phyloP scores from a whole-genome alignment of 2,888 invertebrate genomes.

The Acrocera orbiculus region DNA sequence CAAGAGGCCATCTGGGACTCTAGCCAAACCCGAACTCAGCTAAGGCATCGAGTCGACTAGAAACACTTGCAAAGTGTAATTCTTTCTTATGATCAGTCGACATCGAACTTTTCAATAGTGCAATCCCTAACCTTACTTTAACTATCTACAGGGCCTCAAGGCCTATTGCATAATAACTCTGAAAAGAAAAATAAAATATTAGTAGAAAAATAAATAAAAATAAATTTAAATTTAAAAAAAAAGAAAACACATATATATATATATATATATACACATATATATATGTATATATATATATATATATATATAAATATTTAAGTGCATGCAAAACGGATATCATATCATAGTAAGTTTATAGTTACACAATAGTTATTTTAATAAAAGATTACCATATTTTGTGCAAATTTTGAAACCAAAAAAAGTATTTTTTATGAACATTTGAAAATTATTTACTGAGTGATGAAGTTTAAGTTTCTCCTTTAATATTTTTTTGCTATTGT shows the following conservation, averaged over 20 bases:
- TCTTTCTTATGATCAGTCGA: constrained; percentile 33
- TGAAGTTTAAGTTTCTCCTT: no score
- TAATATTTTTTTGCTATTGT: no score
- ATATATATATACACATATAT: no score
- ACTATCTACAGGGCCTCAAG: constrained; percentile 14
- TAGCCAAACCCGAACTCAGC: constrained; percentile 21
- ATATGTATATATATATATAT: no score
- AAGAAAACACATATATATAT: not conserved
- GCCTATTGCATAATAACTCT: constrained; percentile 12
- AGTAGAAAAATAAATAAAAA: not conserved
- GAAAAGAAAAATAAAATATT: not conserved
- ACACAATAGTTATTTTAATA: no score
- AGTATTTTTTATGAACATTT: no score
- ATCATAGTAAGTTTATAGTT: no score
- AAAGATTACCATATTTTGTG: no score
- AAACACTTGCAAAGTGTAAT: constrained; percentile 17
- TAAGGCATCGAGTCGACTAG: constrained; percentile 15
- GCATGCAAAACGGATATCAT: no score
- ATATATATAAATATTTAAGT: no score
- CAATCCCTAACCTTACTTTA: constrained; percentile 22
- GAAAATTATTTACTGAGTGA: no score
- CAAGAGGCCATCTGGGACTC: constrained; percentile 31
- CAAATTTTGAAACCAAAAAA: no score
- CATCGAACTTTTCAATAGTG: constrained; percentile 33
- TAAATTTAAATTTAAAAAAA: not conserved